These are phyloP conservation scores for Lagorchestes hirsutus DNA, from an alignment of 2,797 vertebrate genomes.

Conservation along the genomic window DNA sequence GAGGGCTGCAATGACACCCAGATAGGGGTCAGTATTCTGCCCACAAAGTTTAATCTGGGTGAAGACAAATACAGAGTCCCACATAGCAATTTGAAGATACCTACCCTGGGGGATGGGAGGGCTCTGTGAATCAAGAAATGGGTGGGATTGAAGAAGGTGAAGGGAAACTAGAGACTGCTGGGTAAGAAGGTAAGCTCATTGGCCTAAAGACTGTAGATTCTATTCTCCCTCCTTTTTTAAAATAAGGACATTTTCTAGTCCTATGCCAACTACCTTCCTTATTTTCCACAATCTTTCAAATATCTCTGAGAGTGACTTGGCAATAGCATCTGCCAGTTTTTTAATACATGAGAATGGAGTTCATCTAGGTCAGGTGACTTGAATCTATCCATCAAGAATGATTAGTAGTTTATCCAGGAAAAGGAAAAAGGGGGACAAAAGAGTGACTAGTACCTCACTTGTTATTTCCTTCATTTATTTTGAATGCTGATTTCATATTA, in stretches of 20 bases:
- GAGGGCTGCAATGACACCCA: neutral
- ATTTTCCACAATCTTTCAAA: neutral
- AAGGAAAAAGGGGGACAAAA: too few species aligned
- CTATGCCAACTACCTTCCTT: neutral
- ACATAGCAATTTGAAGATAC: neutral
- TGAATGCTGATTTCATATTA: neutral
- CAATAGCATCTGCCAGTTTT: neutral
- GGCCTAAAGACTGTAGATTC: neutral
- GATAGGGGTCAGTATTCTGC: neutral
- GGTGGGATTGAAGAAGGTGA: neutral
- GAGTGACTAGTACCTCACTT: neutral
- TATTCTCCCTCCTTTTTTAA: neutral
- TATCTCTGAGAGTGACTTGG: neutral
- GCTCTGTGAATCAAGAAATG: neutral
- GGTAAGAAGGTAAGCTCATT: neutral
- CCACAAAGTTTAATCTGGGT: neutral
- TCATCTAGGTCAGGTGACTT: neutral
- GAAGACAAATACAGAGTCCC: neutral
- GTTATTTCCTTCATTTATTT: neutral
- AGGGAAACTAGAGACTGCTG: neutral
- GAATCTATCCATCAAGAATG: neutral
- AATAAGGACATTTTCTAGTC: neutral
- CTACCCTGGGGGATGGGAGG: neutral
- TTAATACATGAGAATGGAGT: neutral
- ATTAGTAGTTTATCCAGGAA: neutral